Conservation (phyloP, 2,888 invertebrate genomes). For the Emmelina monodactyla region DNA sequence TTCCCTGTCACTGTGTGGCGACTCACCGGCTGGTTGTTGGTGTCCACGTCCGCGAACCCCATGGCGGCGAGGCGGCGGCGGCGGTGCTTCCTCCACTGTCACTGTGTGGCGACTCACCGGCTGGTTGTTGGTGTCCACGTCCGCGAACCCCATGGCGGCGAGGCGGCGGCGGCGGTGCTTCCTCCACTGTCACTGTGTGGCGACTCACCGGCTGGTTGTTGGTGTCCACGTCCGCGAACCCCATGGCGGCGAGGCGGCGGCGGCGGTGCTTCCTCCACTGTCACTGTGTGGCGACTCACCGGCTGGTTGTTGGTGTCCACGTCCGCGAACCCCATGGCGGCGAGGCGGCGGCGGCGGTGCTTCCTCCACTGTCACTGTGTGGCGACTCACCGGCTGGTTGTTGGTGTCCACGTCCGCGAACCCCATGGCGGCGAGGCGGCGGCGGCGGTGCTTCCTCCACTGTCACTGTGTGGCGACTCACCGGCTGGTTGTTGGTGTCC, state of each 20-base stretch:
- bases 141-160: constrained; percentile 24
- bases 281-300: background rate
- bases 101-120: background rate
- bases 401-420: constrained; percentile 19
- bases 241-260: constrained; percentile 85
- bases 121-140: constrained; percentile 4
- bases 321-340: constrained; percentile 23
- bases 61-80: constrained; percentile 83
- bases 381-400: constrained; percentile 10
- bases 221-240: constrained; percentile 86
- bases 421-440: too few species aligned
- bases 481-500: too few species aligned
- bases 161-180: background rate
- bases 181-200: background rate
- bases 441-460: background rate
- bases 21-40: constrained; percentile 74
- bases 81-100: constrained; percentile 81
- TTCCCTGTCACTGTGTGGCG: background rate
- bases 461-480: background rate
- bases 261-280: constrained; percentile 86
- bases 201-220: constrained; percentile 72
- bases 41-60: constrained; percentile 89
- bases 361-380: background rate
- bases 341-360: background rate
- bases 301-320: background rate